Base-by-base conservation (phyloP, 2,113 vertebrate species). In the Mystacornis crossleyi region DNA sequence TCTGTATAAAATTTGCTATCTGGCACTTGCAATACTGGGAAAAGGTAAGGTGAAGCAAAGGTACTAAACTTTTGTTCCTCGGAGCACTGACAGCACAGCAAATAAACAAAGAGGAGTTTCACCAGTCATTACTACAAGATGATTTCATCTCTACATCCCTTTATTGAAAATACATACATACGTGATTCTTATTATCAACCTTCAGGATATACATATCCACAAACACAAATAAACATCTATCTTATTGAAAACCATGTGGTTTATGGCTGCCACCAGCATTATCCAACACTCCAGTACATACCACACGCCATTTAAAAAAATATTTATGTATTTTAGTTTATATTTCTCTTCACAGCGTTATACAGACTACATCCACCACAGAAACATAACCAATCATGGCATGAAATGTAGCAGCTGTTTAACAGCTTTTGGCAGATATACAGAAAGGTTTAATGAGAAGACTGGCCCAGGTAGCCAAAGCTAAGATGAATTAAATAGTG, bases 401-500 rank as follows among this genome's bases (percentile, higher is more conserved):
- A 87, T 23, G 24, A 93, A 87, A 85, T 10, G 25, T 18, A 94
- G 61, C 57, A 94, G 70, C 81, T 90, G 40, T 67, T 65, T 51
- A 81, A 79, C 42, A 89, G 74, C 40, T 61, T 90, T 72, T 89
- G 92, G 78, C 78, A 94, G 65, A 71, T 78, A 51, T 1, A 82
- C 43, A 82, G 65, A 72, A 84, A 84, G 48, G 31, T 69, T 87
- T 93, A 64, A 85, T 72, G 60, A 86, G 81, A 95, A 85, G 87
- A 85, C 34, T 67, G 66, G 53, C 40, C 74, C 40, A 94, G 84
- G 92, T 85, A 95, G 57, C 24, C 53, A 64, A 79, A 89, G 47
- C 80, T 48, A 67, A 71, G 70, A 87, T 79, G 8, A 81, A 87
- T 67, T 75, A 90, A 81, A 91, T 90, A 94, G 84, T 60, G 90